Conservation (phyloP, 2,888 invertebrate species). For the Adelognathus sp. region DNA sequence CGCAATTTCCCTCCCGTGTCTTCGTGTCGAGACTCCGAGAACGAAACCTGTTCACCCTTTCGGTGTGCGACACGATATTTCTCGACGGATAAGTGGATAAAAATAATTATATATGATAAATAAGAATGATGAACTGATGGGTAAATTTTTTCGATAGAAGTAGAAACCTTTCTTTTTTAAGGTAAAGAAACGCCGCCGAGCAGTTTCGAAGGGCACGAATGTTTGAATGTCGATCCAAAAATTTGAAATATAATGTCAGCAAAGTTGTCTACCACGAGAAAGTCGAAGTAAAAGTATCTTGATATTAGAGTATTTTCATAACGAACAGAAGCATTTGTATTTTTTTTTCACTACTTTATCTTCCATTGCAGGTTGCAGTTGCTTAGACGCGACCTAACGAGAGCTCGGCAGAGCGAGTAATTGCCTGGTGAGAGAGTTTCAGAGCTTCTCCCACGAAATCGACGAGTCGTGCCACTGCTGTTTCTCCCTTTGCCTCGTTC, state of each 20-base stretch:
- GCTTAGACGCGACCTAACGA: constrained; percentile 60
- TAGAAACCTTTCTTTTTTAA: too few species aligned
- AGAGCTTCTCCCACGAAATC: constrained; percentile 57
- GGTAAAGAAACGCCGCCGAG: too few species aligned
- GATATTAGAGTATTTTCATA: too few species aligned
- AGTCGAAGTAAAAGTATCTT: too few species aligned
- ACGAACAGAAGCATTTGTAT: too few species aligned
- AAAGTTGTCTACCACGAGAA: too few species aligned
- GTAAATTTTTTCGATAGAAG: too few species aligned
- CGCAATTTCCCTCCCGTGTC: not conserved
- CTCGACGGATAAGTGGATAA: not conserved
- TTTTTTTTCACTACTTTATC: constrained; percentile 64
- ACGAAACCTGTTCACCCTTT: not conserved
- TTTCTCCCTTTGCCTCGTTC: constrained; percentile 3
- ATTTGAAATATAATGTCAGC: too few species aligned
- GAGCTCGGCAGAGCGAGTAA: constrained; percentile 45
- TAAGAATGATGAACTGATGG: too few species aligned
- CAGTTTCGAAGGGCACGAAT: too few species aligned
- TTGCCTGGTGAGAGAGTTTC: constrained; percentile 52
- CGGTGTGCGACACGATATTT: not conserved
- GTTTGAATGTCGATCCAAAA: too few species aligned
- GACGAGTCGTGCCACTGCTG: constrained; percentile 32
- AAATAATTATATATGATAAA: not conserved
- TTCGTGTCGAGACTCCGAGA: not conserved
- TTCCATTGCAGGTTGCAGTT: constrained; percentile 51